Conservation (phyloP, 2,888 invertebrate species). For the Sepioteuthis lessoniana region DNA sequence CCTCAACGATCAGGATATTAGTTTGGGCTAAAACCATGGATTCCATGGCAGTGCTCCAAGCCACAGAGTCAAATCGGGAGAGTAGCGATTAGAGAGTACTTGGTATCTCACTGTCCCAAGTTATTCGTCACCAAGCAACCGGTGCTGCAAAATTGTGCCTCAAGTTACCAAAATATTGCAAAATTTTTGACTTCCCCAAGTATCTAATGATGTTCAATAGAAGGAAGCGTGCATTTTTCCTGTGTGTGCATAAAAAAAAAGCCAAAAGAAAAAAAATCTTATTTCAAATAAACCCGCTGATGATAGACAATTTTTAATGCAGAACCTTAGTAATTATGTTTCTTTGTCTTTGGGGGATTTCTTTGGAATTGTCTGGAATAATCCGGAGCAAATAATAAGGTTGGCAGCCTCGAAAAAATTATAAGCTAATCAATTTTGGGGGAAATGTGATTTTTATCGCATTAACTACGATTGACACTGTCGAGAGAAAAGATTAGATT, state of each 20-base stretch:
- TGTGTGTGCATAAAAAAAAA: neutral
- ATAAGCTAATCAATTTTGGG: neutral
- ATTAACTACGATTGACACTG: conserved; percentile 6
- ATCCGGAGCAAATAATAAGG: neutral
- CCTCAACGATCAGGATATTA: too few relatives aligned
- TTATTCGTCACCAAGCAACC: too few relatives aligned
- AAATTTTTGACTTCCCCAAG: too few relatives aligned
- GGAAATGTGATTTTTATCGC: conserved; percentile 23
- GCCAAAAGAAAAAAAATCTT: neutral
- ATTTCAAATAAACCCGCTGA: neutral
- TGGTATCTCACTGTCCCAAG: too few relatives aligned
- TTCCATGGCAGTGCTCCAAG: too few relatives aligned
- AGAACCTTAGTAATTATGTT: neutral
- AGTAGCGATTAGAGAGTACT: too few relatives aligned
- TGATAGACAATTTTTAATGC: neutral
- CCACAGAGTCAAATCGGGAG: too few relatives aligned
- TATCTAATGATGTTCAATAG: too few relatives aligned
- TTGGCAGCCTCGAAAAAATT: conserved; percentile 33
- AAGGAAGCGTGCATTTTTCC: too few relatives aligned
- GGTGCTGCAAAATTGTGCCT: too few relatives aligned
- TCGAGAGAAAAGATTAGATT: conserved; percentile 20
- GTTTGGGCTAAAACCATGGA: too few relatives aligned
- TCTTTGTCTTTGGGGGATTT: neutral
- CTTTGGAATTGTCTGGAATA: conserved; percentile 21
- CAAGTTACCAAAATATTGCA: too few relatives aligned